phyloP scores from a whole-genome alignment of 2,888 invertebrate genomes.

The Pedicia rivosa region DNA sequence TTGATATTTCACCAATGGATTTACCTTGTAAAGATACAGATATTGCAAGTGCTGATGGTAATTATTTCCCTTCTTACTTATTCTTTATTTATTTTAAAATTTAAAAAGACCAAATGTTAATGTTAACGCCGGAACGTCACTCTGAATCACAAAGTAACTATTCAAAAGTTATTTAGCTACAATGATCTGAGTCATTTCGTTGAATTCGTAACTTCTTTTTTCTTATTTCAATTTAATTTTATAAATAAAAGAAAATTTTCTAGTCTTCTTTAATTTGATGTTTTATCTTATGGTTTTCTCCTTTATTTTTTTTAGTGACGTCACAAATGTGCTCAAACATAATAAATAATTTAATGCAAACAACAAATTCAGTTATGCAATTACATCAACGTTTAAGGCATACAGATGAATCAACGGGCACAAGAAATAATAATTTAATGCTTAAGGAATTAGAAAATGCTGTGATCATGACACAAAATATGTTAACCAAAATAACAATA shows the following conservation, averaged over 20 bases:
- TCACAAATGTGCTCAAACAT: slow-evolving; percentile 44
- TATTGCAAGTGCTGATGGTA: slow-evolving; percentile 35
- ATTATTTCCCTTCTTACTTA: slow-evolving; percentile 17
- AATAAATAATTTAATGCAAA: slow-evolving; percentile 34
- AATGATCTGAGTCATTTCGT: too few species aligned
- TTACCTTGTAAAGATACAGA: slow-evolving; percentile 32
- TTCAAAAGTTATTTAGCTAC: too few species aligned
- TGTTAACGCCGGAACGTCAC: slow-evolving; percentile 10
- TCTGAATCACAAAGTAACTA: too few species aligned
- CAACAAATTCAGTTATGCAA: slow-evolving; percentile 30
- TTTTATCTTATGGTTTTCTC: slow-evolving; percentile 7
- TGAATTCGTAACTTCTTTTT: too few species aligned
- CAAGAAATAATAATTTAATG: slow-evolving; percentile 21
- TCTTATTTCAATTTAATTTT: too few species aligned
- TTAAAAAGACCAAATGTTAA: slow-evolving; percentile 4
- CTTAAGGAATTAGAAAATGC: slow-evolving; percentile 32
- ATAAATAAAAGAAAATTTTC: too few species aligned
- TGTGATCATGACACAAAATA: slow-evolving; percentile 31
- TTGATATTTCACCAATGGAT: background rate
- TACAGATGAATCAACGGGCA: slow-evolving; percentile 21
- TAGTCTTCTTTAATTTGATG: too few species aligned
- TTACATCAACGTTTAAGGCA: slow-evolving; percentile 29
- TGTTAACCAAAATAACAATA: slow-evolving; percentile 28
- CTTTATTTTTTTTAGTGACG: slow-evolving; percentile 33
- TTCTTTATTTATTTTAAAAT: slow-evolving; percentile 1